Evolutionary conservation across 2,113 vertebrate genomes (phyloP).

Genomic region (Hyperoodon ampullatus): DNA sequence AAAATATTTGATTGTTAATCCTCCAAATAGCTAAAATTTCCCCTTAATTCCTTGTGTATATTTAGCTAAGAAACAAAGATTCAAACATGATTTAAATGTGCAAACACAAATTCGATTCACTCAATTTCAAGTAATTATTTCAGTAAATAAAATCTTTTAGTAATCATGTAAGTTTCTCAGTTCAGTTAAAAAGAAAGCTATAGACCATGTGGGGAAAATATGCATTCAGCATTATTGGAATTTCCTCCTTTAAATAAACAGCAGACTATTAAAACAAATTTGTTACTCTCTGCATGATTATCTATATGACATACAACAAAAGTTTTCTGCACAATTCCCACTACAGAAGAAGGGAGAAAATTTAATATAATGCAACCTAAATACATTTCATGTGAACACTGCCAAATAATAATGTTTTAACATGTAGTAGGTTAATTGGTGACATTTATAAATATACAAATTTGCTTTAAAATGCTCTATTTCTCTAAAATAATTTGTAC

Average conservation of each 20-base stretch:
- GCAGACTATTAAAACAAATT: not conserved
- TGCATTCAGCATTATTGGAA: not conserved
- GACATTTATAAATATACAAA: not conserved
- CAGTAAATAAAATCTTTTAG: not conserved
- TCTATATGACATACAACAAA: not conserved
- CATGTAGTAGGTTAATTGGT: not conserved
- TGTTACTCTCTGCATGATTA: not conserved
- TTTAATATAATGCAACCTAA: not conserved
- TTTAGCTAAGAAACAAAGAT: not conserved
- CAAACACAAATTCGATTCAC: not conserved
- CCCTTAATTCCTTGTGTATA: not conserved
- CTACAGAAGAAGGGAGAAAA: not conserved
- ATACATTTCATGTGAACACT: not conserved
- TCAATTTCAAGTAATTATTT: not conserved
- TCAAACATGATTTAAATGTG: not conserved
- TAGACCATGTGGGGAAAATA: not conserved
- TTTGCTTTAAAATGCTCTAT: not conserved
- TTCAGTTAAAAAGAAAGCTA: not conserved
- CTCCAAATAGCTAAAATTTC: not conserved
- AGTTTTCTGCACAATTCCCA: not conserved
- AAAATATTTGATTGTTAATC: not conserved
- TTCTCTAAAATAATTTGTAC: not conserved
- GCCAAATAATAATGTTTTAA: not conserved
- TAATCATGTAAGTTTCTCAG: not conserved
- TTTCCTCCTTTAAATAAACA: not conserved